Conservation (phyloP, 2,113 vertebrate species). For the Brevimyrus niger region DNA sequence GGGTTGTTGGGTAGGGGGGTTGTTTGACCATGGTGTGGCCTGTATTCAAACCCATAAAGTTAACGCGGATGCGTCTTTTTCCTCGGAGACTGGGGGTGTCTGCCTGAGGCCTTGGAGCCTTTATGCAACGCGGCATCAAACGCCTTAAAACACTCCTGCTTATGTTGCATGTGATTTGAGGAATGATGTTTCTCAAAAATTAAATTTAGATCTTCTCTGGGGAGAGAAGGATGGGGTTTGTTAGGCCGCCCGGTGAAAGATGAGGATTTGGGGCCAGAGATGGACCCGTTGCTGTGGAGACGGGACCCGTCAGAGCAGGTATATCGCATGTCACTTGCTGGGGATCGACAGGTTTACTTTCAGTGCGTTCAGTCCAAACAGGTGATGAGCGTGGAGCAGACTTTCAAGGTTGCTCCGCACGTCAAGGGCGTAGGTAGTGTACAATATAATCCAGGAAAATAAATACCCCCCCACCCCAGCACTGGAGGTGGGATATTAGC, state of each 20-base stretch:
- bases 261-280: background rate
- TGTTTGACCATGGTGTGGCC: background rate
- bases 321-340: background rate
- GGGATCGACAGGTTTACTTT: conserved; percentile 1
- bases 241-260: background rate
- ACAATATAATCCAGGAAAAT: background rate
- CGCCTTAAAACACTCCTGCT: background rate
- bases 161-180: background rate
- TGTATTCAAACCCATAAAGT: background rate
- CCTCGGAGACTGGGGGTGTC: background rate
- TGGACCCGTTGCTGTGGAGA: background rate
- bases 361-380: background rate
- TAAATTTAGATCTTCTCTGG: background rate
- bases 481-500: background rate
- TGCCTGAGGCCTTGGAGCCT: background rate
- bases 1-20: background rate
- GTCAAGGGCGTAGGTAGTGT: background rate
- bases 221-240: background rate
- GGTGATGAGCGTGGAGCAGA: background rate
- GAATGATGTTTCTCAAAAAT: background rate
- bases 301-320: background rate
- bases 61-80: background rate
- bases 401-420: background rate
- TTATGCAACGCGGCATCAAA: background rate
- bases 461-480: background rate